These are phyloP conservation scores for Anodontia alba DNA, from an alignment of 2,888 invertebrate species.

Conservation along the genomic window DNA sequence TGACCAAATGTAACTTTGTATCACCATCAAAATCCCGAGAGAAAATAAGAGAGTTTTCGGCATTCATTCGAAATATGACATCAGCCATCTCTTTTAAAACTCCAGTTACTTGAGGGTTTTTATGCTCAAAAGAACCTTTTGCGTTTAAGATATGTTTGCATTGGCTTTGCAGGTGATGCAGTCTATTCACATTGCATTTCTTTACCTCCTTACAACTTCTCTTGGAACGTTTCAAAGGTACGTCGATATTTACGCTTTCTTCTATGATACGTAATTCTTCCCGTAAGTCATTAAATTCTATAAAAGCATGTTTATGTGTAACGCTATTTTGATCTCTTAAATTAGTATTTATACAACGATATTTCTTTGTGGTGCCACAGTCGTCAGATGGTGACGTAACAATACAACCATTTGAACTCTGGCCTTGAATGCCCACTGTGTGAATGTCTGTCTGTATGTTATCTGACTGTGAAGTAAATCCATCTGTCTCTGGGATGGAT, in stretches of 20 bases:
- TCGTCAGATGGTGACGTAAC: background rate
- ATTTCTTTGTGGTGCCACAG: background rate
- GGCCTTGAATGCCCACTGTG: background rate
- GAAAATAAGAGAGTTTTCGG: background rate
- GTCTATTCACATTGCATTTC: background rate
- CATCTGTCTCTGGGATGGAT: background rate
- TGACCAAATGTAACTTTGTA: constrained; percentile 15
- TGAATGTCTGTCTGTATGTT: background rate
- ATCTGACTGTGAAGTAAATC: background rate
- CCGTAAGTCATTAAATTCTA: background rate
- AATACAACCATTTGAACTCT: background rate
- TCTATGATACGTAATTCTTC: background rate
- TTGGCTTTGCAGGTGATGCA: background rate
- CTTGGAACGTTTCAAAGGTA: background rate
- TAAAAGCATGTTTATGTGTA: background rate
- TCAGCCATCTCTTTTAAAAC: background rate
- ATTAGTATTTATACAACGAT: background rate
- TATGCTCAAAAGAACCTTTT: background rate
- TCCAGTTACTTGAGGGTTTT: background rate
- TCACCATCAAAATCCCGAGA: constrained; percentile 33
- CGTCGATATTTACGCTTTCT: background rate
- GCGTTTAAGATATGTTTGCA: too few species aligned
- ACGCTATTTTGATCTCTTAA: background rate
- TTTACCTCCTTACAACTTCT: background rate
- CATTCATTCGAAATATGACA: background rate